Base-by-base conservation (phyloP, 2,888 invertebrate genomes). In the Blomia tropicalis region DNA sequence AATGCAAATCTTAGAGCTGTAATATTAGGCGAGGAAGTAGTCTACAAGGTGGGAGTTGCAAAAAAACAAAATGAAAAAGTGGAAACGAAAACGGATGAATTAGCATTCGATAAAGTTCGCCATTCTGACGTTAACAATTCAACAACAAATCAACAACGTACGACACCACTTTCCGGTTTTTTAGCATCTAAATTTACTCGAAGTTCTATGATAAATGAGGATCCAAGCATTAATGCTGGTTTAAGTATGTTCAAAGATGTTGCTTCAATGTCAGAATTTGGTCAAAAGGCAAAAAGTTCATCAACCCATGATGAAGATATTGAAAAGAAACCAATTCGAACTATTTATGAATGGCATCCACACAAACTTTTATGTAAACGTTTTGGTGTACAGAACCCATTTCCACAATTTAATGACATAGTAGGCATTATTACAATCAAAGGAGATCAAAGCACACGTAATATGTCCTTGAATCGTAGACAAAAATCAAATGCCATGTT, bases 381-480 rank as follows among this genome's bases (percentile, higher is more conserved):
- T 47, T 96, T 95, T 72, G 96, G 98, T 72, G 82, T 98, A 30
- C 87, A 91, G 0, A 85, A 92, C 72, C 87, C 92, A 31, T 0
- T 30, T 30, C 62, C 65, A 51, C 62, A 61, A 59, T 65, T 59
- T 47, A 59, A 59, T 22, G 64, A 64, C 58, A 36, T 64, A 22
- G 60, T 64, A 7, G 62, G 62, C 29, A 23, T 62, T 17, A 29
- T 63, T 14, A 41, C 54, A n/a, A 44, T 63, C 25, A 63, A 47
- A 11, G 56, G 29, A n/a, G 23, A 30, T 31, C 25, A 56, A 19
- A 56, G 29, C 11, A 14, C 56, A 25, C 56, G 30, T 31, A 56
- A 56, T 36, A 56, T 56, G 56, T 29, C 29, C 29, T 27, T 25
- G n/a, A 56, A 19, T 31, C 11, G 2, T 2, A 56, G 29, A 7